Evolutionary conservation across 64 coral and sea anemone genomes (phyloP).

Genomic region (Montipora foliosa): DNA sequence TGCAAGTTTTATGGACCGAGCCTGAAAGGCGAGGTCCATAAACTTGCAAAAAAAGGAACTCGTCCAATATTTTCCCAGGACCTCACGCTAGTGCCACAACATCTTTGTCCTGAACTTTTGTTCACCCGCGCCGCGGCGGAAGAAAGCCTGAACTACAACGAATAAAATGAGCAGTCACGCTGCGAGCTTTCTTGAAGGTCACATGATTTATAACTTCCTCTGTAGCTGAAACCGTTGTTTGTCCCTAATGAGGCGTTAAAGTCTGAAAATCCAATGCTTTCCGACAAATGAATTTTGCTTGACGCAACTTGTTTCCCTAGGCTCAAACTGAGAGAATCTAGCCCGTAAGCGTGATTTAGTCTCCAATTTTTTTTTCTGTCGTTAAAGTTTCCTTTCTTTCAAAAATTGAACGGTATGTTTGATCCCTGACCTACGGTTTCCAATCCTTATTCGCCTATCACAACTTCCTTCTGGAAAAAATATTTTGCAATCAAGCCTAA

Average conservation of each 20-base stretch:
- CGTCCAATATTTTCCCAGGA: too few species aligned
- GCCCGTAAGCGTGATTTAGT: too few species aligned
- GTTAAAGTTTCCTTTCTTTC: too few species aligned
- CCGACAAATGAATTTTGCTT: too few species aligned
- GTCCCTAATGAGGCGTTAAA: constrained; percentile 1
- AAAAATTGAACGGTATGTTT: not conserved
- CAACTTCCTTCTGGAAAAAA: not conserved
- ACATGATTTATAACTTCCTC: constrained; percentile 51
- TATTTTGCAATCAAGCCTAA: not conserved
- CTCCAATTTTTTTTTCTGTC: too few species aligned
- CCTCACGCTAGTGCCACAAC: too few species aligned
- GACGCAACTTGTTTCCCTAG: too few species aligned
- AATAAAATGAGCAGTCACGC: not conserved
- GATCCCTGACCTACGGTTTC: not conserved
- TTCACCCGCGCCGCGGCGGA: not conserved
- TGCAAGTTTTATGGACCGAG: too few species aligned
- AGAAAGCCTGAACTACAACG: not conserved
- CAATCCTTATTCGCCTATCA: not conserved
- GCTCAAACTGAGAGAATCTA: too few species aligned
- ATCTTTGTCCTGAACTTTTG: too few species aligned
- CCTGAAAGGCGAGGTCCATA: too few species aligned
- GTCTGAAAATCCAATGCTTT: not conserved
- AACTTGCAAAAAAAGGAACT: too few species aligned
- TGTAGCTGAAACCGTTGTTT: constrained; percentile 3
- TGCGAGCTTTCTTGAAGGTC: not conserved